A percentile compares a stretch with the other conserved stretches of the same genome.
These are phyloP conservation scores for Margarornis squamiger DNA, from an alignment of 2,797 vertebrate species.

Conservation along the genomic window DNA sequence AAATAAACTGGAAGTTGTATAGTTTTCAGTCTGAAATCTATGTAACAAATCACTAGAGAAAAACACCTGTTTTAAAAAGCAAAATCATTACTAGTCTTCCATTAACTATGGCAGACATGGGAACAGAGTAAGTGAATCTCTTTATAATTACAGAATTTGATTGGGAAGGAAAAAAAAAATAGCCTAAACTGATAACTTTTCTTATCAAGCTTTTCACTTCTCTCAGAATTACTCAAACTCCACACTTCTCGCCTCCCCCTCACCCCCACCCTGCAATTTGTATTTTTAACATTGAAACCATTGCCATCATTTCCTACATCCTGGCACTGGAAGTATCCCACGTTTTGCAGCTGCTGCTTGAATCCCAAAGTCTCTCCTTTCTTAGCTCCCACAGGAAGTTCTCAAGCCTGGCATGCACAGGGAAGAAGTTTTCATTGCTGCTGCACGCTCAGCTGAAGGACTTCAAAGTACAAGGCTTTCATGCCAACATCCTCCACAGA, in stretches of 20 bases:
- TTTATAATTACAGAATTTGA: not conserved
- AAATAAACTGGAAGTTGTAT: not conserved
- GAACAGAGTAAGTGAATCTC: not conserved
- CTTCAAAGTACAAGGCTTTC: not conserved
- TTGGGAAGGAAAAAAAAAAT: not conserved
- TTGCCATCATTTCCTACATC: not conserved
- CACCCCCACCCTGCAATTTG: too few species aligned
- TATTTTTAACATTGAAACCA: not conserved
- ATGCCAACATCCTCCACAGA: not conserved
- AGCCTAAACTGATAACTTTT: not conserved
- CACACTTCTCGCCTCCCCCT: not conserved
- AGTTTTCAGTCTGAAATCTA: not conserved
- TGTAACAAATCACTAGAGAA: not conserved
- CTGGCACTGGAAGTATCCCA: not conserved
- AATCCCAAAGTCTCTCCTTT: not conserved
- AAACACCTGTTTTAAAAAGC: not conserved
- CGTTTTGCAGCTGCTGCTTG: not conserved
- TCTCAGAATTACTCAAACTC: not conserved
- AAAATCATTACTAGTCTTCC: not conserved
- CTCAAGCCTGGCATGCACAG: not conserved
- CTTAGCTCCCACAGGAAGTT: not conserved
- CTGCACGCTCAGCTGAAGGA: not conserved
- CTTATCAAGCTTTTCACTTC: not conserved
- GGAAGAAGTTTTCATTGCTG: not conserved
- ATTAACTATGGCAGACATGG: not conserved